Evolutionary conservation across 2,797 vertebrate genomes (phyloP).

Genomic region (Takifugu rubripes): DNA sequence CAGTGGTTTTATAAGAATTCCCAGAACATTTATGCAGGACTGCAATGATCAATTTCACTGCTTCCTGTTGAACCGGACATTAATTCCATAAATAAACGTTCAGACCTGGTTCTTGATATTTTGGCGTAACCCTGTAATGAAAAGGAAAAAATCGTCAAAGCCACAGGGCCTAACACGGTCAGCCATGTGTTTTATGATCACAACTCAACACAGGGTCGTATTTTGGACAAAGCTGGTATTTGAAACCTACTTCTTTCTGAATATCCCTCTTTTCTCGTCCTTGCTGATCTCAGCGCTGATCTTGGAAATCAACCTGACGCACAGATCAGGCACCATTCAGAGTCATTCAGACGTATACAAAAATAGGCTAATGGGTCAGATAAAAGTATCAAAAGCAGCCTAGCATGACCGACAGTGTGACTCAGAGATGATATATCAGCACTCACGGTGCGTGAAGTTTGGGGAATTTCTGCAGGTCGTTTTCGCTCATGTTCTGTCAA

Average conservation of each 20-base stretch:
- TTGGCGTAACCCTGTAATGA: conserved; percentile 41
- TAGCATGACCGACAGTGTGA: no score
- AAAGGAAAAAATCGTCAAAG: not conserved
- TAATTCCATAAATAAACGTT: not conserved
- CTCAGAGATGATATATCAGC: not conserved
- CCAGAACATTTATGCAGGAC: no score
- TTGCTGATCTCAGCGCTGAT: conserved; percentile 86
- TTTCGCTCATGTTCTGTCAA: conserved; percentile 88
- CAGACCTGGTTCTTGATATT: conserved; percentile 63
- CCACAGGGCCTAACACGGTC: no score
- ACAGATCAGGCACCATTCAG: not conserved
- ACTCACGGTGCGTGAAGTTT: conserved; percentile 89
- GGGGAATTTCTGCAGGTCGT: conserved; percentile 92
- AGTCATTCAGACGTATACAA: not conserved
- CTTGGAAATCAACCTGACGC: conserved; percentile 82
- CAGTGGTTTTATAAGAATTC: not conserved
- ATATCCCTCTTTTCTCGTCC: conserved; percentile 79
- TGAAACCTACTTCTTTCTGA: conserved; percentile 73
- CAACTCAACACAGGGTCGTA: not conserved
- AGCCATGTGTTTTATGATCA: not conserved
- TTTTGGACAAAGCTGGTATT: not conserved
- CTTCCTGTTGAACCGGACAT: not conserved
- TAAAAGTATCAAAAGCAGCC: no score
- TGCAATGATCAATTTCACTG: no score
- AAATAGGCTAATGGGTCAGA: not conserved